These are phyloP conservation scores for Urechis unicinctus DNA, from an alignment of 2,888 invertebrate species.

Conservation along the genomic window DNA sequence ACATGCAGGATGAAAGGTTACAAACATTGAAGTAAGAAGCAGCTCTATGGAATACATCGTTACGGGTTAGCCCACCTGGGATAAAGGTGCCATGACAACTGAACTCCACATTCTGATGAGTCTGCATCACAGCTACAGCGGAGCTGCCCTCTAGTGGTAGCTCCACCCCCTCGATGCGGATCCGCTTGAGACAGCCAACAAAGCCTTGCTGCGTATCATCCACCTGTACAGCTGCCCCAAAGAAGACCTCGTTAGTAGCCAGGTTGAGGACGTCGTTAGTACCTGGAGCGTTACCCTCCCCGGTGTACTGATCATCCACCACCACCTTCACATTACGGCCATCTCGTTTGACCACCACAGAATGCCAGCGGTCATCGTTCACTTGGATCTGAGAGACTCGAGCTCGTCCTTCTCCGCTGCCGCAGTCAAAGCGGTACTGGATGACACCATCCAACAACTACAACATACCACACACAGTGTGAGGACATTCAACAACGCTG, in stretches of 20 bases:
- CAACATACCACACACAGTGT: constrained; percentile 20
- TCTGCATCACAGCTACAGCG: constrained; percentile 49
- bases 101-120: constrained; percentile 45
- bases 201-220: constrained; percentile 70
- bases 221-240: constrained; percentile 70
- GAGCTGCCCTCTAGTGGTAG: constrained; percentile 60
- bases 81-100: constrained; percentile 33
- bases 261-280: constrained; percentile 77
- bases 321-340: constrained; percentile 72
- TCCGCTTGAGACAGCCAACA: constrained; percentile 84
- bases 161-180: constrained; percentile 67
- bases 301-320: constrained; percentile 69
- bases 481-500: not conserved
- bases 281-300: constrained; percentile 67
- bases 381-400: constrained; percentile 66
- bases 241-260: constrained; percentile 73
- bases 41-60: not conserved
- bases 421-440: constrained; percentile 86
- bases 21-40: too few species aligned
- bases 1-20: too few species aligned
- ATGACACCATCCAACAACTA: constrained; percentile 73
- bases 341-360: constrained; percentile 66
- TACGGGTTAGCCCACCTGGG: constrained; percentile 6
- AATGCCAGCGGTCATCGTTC: constrained; percentile 82
- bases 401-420: constrained; percentile 80